Evolutionary conservation across 2,113 vertebrate species (phyloP).

Genomic region (Micronycteris hirsuta): DNA sequence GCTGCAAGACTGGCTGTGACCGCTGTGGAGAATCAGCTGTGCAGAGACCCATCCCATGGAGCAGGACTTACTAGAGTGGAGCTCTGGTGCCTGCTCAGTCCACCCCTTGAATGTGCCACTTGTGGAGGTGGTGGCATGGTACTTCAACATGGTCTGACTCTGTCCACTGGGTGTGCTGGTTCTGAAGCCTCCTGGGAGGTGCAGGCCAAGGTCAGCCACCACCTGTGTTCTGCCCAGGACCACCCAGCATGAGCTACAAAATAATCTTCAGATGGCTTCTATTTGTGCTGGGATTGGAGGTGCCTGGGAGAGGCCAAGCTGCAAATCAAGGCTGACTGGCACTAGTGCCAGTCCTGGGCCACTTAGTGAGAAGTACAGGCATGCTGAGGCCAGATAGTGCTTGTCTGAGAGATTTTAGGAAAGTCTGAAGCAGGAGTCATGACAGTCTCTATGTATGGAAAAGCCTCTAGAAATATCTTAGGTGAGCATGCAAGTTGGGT

Average conservation of each 20-base stretch:
- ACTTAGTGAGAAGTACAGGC: not conserved
- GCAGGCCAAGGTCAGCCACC: not conserved
- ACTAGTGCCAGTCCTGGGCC: not conserved
- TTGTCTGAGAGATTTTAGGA: not conserved
- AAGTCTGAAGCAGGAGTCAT: not conserved
- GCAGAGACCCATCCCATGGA: not conserved
- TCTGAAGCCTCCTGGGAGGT: not conserved
- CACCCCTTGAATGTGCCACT: not conserved
- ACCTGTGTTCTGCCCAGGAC: not conserved
- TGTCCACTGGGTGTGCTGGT: not conserved
- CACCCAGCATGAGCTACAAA: not conserved
- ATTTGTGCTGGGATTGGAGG: not conserved
- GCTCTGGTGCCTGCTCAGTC: not conserved
- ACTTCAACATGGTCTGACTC: not conserved
- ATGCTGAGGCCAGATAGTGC: not conserved
- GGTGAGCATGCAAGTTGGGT: not conserved
- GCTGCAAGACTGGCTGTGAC: not conserved
- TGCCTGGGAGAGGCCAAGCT: not conserved
- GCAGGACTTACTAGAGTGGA: not conserved
- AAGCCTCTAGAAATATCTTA: not conserved
- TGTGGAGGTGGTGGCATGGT: not conserved
- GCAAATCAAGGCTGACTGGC: not conserved
- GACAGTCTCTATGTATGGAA: not conserved
- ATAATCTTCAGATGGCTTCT: not conserved
- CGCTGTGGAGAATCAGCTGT: not conserved